phyloP scores from a whole-genome alignment of 1,140 invertebrate genomes.

The Diplogasteroides magnus region DNA sequence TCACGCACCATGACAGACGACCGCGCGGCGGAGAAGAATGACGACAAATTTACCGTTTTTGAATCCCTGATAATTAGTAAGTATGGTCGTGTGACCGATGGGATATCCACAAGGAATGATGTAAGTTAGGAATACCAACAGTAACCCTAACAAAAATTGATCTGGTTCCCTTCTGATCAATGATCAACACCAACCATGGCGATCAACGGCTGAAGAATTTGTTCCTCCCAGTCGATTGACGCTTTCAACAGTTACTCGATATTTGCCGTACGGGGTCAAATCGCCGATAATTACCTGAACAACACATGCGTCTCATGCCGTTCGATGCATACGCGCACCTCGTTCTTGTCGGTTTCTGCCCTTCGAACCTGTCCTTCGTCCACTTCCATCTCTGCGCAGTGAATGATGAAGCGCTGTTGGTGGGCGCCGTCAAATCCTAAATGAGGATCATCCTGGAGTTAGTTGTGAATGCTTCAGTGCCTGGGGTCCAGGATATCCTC shows the following conservation, averaged over 20 bases:
- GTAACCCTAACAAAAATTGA: no score
- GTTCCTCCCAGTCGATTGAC: slow-evolving; percentile 29
- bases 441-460: not conserved
- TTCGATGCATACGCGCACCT: slow-evolving; percentile 12
- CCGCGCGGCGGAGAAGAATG: no score
- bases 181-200: slow-evolving; percentile 30
- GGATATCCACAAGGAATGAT: no score
- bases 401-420: slow-evolving; percentile 35
- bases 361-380: slow-evolving; percentile 7
- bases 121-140: no score
- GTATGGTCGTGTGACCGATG: no score
- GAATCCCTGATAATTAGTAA: no score
- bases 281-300: slow-evolving; percentile 15
- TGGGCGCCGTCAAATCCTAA: slow-evolving; percentile 32
- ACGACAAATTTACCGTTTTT: no score
- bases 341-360: slow-evolving; percentile 9
- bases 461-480: slow-evolving; percentile 10
- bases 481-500: slow-evolving; percentile 38
- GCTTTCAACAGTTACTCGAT: slow-evolving; percentile 35
- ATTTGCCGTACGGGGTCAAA: slow-evolving; percentile 31
- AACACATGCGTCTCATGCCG: slow-evolving; percentile 9
- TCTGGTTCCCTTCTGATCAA: no score
- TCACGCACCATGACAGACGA: no score
- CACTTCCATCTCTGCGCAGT: slow-evolving; percentile 17
- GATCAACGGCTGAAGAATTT: slow-evolving; percentile 32